Evolutionary conservation across 2,888 invertebrate species (phyloP).

Genomic region (Sycophila texana): DNA sequence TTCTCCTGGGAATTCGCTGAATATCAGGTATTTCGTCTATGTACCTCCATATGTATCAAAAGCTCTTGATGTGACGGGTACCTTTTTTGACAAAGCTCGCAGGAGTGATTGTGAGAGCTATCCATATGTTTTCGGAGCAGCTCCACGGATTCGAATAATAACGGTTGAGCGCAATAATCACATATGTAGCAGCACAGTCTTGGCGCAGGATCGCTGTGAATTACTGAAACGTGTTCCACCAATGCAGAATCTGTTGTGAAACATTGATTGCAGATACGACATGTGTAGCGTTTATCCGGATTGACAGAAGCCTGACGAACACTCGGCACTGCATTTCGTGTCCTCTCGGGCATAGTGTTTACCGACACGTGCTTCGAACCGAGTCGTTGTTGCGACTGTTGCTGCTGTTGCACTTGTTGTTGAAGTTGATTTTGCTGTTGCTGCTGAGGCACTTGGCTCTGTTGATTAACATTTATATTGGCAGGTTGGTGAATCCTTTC

Average conservation of each 20-base stretch:
- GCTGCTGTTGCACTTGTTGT: not conserved
- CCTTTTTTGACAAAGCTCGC: slow-evolving; percentile 56
- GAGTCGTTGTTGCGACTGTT: slow-evolving; percentile 30
- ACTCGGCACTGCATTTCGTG: slow-evolving; percentile 39
- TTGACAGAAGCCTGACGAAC: not conserved
- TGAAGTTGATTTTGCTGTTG: slow-evolving; percentile 21
- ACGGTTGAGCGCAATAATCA: slow-evolving; percentile 53
- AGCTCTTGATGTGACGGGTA: slow-evolving; percentile 38
- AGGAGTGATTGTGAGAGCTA: slow-evolving; percentile 53
- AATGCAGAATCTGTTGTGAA: slow-evolving; percentile 33
- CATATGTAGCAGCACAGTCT: slow-evolving; percentile 57
- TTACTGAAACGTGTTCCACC: slow-evolving; percentile 28
- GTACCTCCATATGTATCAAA: slow-evolving; percentile 35
- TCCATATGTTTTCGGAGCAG: slow-evolving; percentile 55
- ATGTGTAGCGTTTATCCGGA: slow-evolving; percentile 14
- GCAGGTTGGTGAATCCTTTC: slow-evolving; percentile 28
- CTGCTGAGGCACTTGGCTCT: not conserved
- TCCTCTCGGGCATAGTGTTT: slow-evolving; percentile 46
- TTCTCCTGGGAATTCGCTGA: not conserved
- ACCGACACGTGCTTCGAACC: slow-evolving; percentile 44
- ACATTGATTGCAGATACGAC: slow-evolving; percentile 30
- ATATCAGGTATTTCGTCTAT: slow-evolving; percentile 42
- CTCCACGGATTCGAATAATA: slow-evolving; percentile 33
- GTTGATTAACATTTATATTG: not conserved
- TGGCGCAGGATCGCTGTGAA: slow-evolving; percentile 3